Evolutionary conservation across 92 coral and sea anemone genomes (phyloP), one percentile per base, ranked within the genome.

Genomic region (Phymanthus crucifer): DNA sequence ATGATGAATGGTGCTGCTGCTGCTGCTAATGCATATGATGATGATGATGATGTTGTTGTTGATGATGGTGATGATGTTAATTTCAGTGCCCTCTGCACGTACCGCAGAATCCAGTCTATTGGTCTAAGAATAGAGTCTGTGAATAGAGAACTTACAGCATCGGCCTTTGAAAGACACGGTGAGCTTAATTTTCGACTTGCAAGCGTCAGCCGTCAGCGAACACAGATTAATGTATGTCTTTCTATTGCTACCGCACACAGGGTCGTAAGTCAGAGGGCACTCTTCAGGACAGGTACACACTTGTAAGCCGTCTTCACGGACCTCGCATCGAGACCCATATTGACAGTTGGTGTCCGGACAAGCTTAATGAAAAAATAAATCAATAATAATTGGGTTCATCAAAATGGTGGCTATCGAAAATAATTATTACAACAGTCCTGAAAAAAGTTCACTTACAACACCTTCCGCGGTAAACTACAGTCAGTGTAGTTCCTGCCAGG

Each of bases 211-310:
- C 24, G 87, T 80, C 67, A 96, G 92, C 35, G 90, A 94, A 57
- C 99, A 96, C 31, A 83, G 87, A 87, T 93, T 96, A 68, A 88
- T 61, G 78, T 96, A 93, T 7, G 99, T 96, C 85, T 96, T 94
- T 34, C 87, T 85, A 73, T 93, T 91, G 84, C 77, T 89, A 4
- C 97, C 99, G 66, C 99, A 96, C 26, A 96, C 83, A 8, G 99
- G 99, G 14, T 83, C 81, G 67, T 86, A 96, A 35, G 80, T 72
- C 61, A 96, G 86, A 33, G 90, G 93, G 84, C 99, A 96, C 83
- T 85, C 74, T 40, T 73, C 67, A 19, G 96, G 91, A 78, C 99
- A 96, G 74, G 83, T 83, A 40, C 99, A 96, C 37, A 82, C 78
- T 45, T 90, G 90, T 11, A 80, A 40, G 54, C 99, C 98, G 75